Evolutionary conservation across 2,888 invertebrate species (phyloP), one percentile per base, ranked within the genome.

Genomic region (Agrenia bidenticulata): DNA sequence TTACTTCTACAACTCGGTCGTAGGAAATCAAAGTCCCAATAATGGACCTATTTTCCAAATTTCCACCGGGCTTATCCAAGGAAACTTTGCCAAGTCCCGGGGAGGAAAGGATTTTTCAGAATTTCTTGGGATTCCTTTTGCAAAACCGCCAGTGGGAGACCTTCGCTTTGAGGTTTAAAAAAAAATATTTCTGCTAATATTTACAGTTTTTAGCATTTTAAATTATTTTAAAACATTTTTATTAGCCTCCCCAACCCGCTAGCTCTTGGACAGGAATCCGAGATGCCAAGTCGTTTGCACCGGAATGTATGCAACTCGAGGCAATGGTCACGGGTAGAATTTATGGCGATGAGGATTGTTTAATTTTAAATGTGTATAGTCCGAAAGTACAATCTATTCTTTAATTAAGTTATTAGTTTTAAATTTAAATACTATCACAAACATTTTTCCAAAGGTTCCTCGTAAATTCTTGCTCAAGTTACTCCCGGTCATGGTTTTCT

Each of bases 321-420:
- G 19, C 27, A 17, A 62, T 70, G 50, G 57, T 64, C 0, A 63
- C 59, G 1, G 67, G 67, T n/a, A n/a, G n/a, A n/a, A n/a, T n/a
- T n/a, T 51, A 17, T 53, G 23, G 2, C 23, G 41, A 1, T 61
- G 74, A 66, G 41, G 66, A 69, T 15, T 69, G 69, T 32, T 32
- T 66, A 0, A 64, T 24, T 24, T 45, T 70, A 2, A 63, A 67
- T 41, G 26, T 67, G 1, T 66, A 37, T 49, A 45, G 49, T 1
- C 56, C 65, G 32, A 62, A 68, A 66, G 73, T 72, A 54, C 39
- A 57, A 4, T 32, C n/a, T n/a, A n/a, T n/a, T n/a, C n/a, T n/a
- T n/a, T n/a, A n/a, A n/a, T n/a, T n/a, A n/a, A n/a, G n/a, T n/a
- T n/a, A n/a, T 26, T 32, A 57, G 7, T 39, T 23, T n/a, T 9